phyloP scores from a whole-genome alignment of 2,113 vertebrate species.

The Gobiocypris rarus region DNA sequence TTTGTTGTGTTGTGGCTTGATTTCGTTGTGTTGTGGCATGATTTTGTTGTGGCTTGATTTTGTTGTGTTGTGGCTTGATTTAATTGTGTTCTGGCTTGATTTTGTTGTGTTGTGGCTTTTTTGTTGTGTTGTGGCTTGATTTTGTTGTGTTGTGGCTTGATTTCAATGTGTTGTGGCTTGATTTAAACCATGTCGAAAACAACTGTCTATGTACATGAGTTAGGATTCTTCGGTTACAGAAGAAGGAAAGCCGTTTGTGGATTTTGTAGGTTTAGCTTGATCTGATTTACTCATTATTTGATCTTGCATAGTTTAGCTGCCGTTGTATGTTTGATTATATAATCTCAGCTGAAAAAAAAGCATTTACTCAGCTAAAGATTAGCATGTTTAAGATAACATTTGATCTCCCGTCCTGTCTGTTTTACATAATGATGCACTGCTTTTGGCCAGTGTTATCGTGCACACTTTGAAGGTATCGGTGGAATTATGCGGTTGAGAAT shows the following conservation, averaged over 20 bases:
- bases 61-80: too few relatives aligned
- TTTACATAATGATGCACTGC: conserved; percentile 54
- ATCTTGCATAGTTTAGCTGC: not conserved
- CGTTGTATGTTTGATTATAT: conserved; percentile 12
- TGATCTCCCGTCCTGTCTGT: conserved; percentile 37
- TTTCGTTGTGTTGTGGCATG: too few relatives aligned
- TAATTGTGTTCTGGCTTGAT: too few relatives aligned
- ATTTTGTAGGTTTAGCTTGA: not conserved
- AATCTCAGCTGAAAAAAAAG: not conserved
- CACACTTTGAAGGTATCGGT: conserved; percentile 63
- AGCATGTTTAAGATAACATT: conserved; percentile 53
- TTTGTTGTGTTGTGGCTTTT: too few relatives aligned
- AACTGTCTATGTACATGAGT: not conserved
- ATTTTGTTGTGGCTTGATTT: too few relatives aligned
- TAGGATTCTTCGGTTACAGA: not conserved
- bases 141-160: too few relatives aligned
- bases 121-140: too few relatives aligned
- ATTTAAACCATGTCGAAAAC: not conserved
- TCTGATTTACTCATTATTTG: conserved; percentile 23
- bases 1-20: too few relatives aligned
- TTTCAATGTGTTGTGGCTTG: too few relatives aligned
- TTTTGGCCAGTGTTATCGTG: conserved; percentile 31
- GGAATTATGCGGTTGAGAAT: conserved; percentile 59
- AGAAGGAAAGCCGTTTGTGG: not conserved
- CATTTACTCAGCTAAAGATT: conserved; percentile 38